phyloP scores from a whole-genome alignment of 2,113 vertebrate species.

The Pogonocichla stellata region DNA sequence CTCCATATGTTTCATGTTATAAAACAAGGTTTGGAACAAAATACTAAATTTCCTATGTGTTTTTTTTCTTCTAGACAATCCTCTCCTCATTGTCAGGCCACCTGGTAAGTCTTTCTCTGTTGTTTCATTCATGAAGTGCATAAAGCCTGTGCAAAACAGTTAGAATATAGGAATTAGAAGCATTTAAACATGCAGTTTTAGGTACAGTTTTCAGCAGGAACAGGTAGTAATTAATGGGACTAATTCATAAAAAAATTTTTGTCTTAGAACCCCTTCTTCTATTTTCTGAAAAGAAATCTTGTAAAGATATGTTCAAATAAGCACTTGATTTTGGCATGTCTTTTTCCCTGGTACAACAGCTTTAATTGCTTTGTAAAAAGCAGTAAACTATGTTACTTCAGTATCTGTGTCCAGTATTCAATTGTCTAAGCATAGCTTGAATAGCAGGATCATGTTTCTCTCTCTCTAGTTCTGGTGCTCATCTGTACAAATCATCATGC shows the following conservation, averaged over 20 bases:
- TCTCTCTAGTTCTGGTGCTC: not conserved
- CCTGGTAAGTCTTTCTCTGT: slow-evolving; percentile 82
- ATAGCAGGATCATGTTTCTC: not conserved
- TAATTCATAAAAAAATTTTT: not conserved
- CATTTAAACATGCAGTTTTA: not conserved
- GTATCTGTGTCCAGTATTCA: not conserved
- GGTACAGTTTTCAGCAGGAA: not conserved
- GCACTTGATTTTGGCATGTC: not conserved
- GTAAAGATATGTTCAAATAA: not conserved
- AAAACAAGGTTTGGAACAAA: not conserved
- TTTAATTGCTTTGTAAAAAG: not conserved
- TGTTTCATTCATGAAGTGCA: not conserved
- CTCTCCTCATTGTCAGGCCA: slow-evolving; percentile 87
- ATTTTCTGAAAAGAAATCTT: not conserved
- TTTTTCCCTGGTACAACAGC: not conserved
- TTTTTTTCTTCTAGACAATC: slow-evolving; percentile 74
- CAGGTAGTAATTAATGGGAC: not conserved
- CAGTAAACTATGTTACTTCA: not conserved
- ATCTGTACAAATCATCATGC: not conserved
- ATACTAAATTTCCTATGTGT: not conserved
- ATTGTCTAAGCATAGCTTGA: not conserved
- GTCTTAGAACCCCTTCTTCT: not conserved
- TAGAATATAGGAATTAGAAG: not conserved
- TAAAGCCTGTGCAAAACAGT: not conserved
- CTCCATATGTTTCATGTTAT: not conserved